Evolutionary conservation across 2,113 vertebrate genomes (phyloP).

Genomic region (Condylura cristata): DNA sequence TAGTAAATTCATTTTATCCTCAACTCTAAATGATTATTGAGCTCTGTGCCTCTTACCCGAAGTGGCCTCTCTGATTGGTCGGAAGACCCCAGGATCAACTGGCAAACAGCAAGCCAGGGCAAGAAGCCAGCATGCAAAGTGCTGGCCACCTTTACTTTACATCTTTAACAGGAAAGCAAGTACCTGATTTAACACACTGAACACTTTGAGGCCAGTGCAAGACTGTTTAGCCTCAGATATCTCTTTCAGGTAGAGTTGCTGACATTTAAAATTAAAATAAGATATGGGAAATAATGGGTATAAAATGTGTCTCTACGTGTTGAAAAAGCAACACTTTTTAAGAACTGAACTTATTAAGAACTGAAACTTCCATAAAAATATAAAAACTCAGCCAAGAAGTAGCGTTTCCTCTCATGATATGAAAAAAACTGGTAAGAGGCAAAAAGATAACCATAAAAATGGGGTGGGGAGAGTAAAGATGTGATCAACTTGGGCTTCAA

Average conservation of each 20-base stretch:
- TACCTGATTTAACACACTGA: background rate
- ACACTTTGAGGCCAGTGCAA: background rate
- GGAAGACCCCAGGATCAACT: background rate
- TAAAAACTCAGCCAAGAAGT: background rate
- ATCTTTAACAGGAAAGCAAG: background rate
- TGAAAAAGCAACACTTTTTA: background rate
- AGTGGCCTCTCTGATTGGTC: background rate
- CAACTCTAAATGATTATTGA: background rate
- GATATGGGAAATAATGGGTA: background rate
- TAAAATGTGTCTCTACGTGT: background rate
- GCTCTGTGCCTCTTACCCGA: background rate
- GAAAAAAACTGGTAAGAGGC: background rate
- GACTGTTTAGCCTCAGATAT: conserved; percentile 2
- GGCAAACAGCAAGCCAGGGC: background rate
- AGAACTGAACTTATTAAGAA: conserved; percentile 19
- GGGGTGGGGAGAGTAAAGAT: background rate
- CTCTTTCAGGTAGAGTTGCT: background rate
- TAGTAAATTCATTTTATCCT: conserved; percentile 13
- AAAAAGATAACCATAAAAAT: conserved; percentile 36
- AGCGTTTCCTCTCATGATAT: background rate
- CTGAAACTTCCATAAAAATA: background rate
- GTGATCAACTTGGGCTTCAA: background rate
- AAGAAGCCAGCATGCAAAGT: background rate
- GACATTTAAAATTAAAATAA: conserved; percentile 37
- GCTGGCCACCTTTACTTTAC: background rate